phyloP scores from a whole-genome alignment of 2,113 vertebrate genomes.

The Choloepus hoffmanni region DNA sequence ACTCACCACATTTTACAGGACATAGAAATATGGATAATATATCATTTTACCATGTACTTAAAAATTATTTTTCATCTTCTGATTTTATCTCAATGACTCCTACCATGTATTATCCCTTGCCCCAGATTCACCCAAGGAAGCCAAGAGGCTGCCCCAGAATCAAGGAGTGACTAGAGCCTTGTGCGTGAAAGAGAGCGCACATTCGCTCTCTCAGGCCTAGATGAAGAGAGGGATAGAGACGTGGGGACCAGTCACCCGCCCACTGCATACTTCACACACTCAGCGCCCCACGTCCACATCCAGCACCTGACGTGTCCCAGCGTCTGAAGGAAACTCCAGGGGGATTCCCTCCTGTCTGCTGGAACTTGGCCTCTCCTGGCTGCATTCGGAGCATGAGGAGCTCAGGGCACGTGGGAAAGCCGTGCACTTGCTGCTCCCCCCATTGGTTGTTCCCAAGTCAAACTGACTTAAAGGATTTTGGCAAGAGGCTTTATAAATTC shows the following conservation, averaged over 20 bases:
- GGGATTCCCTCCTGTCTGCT: accelerated
- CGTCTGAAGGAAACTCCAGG: accelerated
- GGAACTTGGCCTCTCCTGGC: too few relatives aligned
- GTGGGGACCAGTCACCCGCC: too few relatives aligned
- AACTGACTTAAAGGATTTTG: too few relatives aligned
- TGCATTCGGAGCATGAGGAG: accelerated
- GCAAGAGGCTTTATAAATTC: background rate
- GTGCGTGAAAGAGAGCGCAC: background rate
- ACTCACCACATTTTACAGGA: background rate
- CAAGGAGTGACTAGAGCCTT: background rate
- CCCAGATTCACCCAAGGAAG: background rate
- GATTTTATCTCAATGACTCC: background rate
- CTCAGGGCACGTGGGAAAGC: accelerated
- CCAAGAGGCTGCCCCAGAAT: background rate
- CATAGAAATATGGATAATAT: background rate
- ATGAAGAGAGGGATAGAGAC: background rate
- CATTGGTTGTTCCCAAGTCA: too few relatives aligned
- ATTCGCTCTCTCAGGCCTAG: accelerated
- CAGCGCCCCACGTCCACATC: accelerated
- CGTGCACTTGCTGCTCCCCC: too few relatives aligned
- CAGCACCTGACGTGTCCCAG: accelerated
- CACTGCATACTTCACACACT: background rate
- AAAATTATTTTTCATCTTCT: background rate
- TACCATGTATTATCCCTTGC: accelerated
- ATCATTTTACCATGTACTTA: background rate